Percentiles rank a stretch among this genome's conserved stretches.
These are phyloP conservation scores for Aphelocoma californica DNA, from an alignment of 2,797 vertebrate species.

Conservation along the genomic window DNA sequence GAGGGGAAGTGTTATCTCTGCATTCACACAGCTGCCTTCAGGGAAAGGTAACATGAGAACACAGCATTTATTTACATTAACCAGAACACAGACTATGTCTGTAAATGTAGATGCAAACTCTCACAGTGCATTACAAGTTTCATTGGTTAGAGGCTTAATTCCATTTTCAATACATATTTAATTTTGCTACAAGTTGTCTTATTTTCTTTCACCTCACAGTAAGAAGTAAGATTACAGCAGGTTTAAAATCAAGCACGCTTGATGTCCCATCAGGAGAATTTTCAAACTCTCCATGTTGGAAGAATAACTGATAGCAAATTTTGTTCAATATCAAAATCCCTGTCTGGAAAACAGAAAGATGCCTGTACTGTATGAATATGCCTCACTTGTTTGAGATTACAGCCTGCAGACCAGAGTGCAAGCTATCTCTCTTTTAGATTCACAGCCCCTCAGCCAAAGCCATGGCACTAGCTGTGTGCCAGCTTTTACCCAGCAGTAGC, in stretches of 20 bases:
- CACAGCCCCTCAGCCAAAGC: slow-evolving; percentile 6
- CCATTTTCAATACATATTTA: not conserved
- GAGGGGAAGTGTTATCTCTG: not conserved
- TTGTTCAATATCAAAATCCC: not conserved
- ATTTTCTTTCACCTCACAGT: not conserved
- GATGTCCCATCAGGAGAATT: not conserved
- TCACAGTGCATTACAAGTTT: not conserved
- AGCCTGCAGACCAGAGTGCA: not conserved
- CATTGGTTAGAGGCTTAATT: not conserved
- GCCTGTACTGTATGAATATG: not conserved
- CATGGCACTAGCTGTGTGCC: not conserved
- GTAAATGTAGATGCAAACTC: not conserved
- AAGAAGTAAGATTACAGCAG: not conserved
- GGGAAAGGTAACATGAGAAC: not conserved
- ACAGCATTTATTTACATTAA: not conserved
- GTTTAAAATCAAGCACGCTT: not conserved
- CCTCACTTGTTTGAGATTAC: not conserved
- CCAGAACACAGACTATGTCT: not conserved
- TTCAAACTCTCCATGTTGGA: not conserved
- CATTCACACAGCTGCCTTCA: not conserved
- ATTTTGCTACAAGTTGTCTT: not conserved
- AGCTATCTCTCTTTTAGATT: not conserved
- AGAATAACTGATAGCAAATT: not conserved
- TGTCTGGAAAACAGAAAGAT: not conserved
- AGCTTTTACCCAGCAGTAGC: slow-evolving; percentile 37